Evolutionary conservation across 2,888 invertebrate genomes (phyloP), one percentile per base, ranked within the genome.

Genomic region (Eristalinus aeneus): DNA sequence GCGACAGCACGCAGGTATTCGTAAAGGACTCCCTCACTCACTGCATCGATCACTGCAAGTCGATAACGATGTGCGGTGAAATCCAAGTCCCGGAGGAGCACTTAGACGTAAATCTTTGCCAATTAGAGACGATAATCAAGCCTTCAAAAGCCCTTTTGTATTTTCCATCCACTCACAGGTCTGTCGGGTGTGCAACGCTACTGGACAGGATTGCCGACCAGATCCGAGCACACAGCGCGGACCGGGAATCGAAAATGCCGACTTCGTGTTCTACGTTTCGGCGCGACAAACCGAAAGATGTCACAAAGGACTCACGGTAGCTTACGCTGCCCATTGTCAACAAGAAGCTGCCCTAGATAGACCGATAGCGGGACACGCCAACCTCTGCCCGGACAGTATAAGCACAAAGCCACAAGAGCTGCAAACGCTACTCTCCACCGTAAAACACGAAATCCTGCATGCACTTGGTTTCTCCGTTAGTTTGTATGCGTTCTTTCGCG

Each of bases 291-390:
- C 98, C 0, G 96, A 97, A 89, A 93, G 98, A n/a, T 99, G 99
- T 92, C 95, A 96, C 87, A 96, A 97, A 89, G 97, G 97, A 0
- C 94, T 97, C 86, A 98, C 99, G 0, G 98, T 99, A 1, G 99
- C 99, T 0, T 99, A 99, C 93, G 99, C 99, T 0, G 98, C 99
- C 0, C 99, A 99, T 92, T 99, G 99, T 90, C 99, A 99, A 91
- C 98, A 98, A 92, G 99, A 99, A 92, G 95, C 96, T 0, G 96
- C 96, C 0, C 93, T 98, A 39, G 99, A 99, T 93, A 97, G 99
- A 88, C 99, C 99, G 0, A 98, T 99, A 77, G 99, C 99, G 0
- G 99, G 99, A 0, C 99, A 99, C 93, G 98, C 99, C 0, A 99
- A 99, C 94, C 95, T 99, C 89, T 99, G 99, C 90, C 99, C 99